A percentile compares a stretch with the other conserved stretches of the same genome.
Evolutionary conservation across 1,140 invertebrate genomes (phyloP).

Genomic region (Eriocheir sinensis): DNA sequence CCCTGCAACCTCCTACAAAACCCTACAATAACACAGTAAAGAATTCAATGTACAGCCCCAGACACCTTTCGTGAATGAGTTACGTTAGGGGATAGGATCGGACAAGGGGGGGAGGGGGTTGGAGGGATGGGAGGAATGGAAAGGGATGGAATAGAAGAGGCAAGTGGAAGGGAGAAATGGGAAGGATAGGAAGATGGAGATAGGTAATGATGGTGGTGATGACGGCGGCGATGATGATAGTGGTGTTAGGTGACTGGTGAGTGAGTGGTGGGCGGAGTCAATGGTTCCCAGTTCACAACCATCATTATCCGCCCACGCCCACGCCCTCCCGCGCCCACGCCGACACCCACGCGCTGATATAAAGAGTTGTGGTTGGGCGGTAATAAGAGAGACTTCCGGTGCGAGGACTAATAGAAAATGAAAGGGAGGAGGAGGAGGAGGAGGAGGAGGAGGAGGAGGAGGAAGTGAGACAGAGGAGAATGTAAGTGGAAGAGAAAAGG

Average conservation of each 20-base stretch:
- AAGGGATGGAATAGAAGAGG: neutral
- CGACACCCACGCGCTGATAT: neutral
- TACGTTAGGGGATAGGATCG: neutral
- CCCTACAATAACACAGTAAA: neutral
- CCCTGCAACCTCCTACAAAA: neutral
- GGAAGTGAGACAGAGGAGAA: neutral
- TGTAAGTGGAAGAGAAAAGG: neutral
- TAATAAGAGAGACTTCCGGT: constrained; percentile 27
- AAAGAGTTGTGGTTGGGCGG: constrained; percentile 13
- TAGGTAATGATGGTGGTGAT: neutral
- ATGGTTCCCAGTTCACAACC: neutral
- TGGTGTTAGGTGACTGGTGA: neutral
- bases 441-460: neutral
- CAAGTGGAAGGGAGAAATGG: too few relatives aligned
- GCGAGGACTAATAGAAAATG: neutral
- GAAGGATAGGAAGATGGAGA: neutral
- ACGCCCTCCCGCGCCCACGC: neutral
- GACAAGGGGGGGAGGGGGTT: neutral
- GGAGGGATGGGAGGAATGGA: neutral
- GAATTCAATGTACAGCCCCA: neutral
- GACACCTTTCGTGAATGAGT: too few relatives aligned
- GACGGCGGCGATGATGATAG: neutral
- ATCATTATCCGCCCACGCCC: neutral
- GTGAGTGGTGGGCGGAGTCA: neutral
- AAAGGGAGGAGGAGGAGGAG: neutral